These are phyloP conservation scores for Tenebrio molitor DNA, from an alignment of 1,140 invertebrate genomes.

Conservation along the genomic window DNA sequence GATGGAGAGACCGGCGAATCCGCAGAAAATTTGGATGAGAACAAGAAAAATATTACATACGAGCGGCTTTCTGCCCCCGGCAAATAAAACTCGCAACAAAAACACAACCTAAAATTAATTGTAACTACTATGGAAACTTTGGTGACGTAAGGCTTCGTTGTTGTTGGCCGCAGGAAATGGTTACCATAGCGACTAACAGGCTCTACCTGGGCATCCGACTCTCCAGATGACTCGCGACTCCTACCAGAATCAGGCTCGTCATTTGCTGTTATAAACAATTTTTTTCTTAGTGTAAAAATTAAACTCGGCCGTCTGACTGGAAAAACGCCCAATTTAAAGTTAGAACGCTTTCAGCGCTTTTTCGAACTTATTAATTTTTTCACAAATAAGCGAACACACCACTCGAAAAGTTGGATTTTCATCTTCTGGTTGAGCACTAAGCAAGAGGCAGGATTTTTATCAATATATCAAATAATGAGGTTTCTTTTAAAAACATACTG, in stretches of 20 bases:
- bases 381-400: not conserved
- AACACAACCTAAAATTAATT: slow-evolving; percentile 53
- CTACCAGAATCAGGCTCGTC: slow-evolving; percentile 15
- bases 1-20: no score
- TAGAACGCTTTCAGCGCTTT: not conserved
- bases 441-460: no score
- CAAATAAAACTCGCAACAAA: slow-evolving; percentile 50
- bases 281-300: slow-evolving; percentile 9
- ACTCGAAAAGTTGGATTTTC: not conserved
- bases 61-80: slow-evolving; percentile 7
- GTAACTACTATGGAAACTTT: slow-evolving; percentile 50
- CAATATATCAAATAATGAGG: no score
- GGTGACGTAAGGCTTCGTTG: slow-evolving; percentile 53
- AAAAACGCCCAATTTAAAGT: not conserved
- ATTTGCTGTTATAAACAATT: not conserved
- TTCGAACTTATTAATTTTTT: not conserved
- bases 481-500: no score
- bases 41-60: slow-evolving; percentile 4
- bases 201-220: slow-evolving; percentile 34
- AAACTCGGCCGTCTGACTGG: not conserved
- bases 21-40: not conserved
- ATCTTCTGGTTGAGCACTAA: not conserved
- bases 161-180: slow-evolving; percentile 52
- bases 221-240: slow-evolving; percentile 23
- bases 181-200: slow-evolving; percentile 51